phyloP scores from a whole-genome alignment of 2,797 vertebrate species.

The Paguma larvata region DNA sequence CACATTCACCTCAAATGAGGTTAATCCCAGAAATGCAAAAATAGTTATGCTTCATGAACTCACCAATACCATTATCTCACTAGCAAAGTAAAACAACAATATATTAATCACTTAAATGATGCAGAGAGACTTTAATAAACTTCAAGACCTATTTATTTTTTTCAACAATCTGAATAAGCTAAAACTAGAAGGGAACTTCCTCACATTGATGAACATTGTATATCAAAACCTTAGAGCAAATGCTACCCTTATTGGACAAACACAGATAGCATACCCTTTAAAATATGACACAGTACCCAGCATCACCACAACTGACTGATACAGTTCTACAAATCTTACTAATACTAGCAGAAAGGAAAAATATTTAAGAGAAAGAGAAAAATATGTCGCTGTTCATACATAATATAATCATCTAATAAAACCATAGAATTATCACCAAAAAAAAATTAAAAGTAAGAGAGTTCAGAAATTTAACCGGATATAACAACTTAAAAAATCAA shows the following conservation, averaged over 20 bases:
- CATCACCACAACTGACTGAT: background rate
- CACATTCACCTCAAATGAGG: background rate
- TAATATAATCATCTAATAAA: background rate
- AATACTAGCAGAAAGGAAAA: background rate
- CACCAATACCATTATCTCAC: background rate
- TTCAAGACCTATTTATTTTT: background rate
- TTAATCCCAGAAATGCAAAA: background rate
- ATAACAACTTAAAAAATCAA: background rate
- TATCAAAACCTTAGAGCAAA: background rate
- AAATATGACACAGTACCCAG: background rate
- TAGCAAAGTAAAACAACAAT: background rate
- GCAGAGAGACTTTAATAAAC: background rate
- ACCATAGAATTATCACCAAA: background rate
- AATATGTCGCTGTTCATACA: background rate
- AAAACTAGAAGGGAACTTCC: background rate
- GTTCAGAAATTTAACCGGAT: background rate
- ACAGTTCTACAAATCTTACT: background rate
- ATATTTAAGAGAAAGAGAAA: background rate
- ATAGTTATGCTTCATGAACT: background rate
- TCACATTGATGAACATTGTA: background rate
- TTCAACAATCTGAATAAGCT: background rate
- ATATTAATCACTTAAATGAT: background rate
- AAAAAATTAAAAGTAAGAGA: background rate
- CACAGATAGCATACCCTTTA: background rate
- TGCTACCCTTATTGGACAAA: background rate